These are phyloP conservation scores for Nemurella pictetii DNA, from an alignment of 2,888 invertebrate genomes.

Conservation along the genomic window DNA sequence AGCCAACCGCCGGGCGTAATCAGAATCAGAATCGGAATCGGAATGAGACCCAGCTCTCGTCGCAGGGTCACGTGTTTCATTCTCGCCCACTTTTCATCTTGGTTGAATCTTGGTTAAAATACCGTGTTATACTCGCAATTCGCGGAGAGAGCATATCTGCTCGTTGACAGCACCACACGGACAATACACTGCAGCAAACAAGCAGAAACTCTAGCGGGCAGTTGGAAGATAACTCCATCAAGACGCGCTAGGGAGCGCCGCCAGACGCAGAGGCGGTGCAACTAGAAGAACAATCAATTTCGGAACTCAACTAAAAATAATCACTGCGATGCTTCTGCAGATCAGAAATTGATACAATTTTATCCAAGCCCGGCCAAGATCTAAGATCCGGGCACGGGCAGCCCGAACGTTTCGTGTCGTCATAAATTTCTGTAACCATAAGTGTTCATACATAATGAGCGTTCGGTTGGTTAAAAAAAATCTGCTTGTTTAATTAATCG, in stretches of 20 bases:
- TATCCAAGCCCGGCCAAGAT: conserved; percentile 2
- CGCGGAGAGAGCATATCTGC: too few species aligned
- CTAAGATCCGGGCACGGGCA: not conserved
- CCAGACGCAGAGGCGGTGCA: too few species aligned
- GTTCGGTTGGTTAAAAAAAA: not conserved
- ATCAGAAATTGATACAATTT: conserved; percentile 11
- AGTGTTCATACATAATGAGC: conserved; percentile 27
- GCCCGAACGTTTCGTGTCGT: conserved; percentile 4
- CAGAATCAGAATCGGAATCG: not conserved
- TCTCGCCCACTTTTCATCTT: not conserved
- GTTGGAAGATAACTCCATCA: not conserved
- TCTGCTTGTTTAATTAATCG: conserved; percentile 19
- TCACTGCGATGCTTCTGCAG: not conserved
- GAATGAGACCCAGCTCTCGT: not conserved
- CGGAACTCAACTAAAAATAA: not conserved
- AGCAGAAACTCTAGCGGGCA: not conserved
- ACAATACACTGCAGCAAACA: too few species aligned
- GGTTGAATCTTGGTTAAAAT: too few species aligned
- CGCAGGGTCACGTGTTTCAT: not conserved
- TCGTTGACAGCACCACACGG: too few species aligned
- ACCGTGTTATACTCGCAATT: too few species aligned
- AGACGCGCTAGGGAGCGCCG: not conserved
- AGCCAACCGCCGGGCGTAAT: not conserved
- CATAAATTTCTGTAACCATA: conserved; percentile 24
- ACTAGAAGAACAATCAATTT: not conserved